Base-by-base conservation (phyloP, 2,797 vertebrate genomes). In the Chromis chromis region DNA sequence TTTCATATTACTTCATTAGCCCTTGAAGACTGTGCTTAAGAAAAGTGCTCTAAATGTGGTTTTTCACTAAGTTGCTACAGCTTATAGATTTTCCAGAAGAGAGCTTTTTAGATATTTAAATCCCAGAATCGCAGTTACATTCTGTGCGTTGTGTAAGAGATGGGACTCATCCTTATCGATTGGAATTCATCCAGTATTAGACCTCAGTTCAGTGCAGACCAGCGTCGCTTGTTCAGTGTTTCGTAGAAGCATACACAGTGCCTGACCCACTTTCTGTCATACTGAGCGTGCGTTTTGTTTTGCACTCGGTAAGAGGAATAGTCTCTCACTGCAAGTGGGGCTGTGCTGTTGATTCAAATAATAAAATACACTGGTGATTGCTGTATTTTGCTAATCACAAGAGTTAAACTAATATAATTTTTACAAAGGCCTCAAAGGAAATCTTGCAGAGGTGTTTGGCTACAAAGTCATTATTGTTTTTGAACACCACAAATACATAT, bases 251-350 rank as follows among this genome's bases (percentile, higher is more conserved):
- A 53, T 40, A 63, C 72, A 81, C 70, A 31, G 59, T 60, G 44
- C 33, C 73, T 90, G 90, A 90, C 88, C 88, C 79, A 91, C 42
- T 88, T 93, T 88, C 60, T 50, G 46, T 65, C 71, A 50, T 48
- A 68, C 44, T 69, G 53, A 63, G 68, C 57, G 78, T 79, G 68
- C 79, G 69, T 86, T 72, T 74, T 77, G 53, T 73, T 83, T 79
- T 74, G 54, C 61, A 60, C 64, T 50, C 7, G 58, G 27, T 36
- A 84, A 55, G 64, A 54, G 1, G 16, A 65, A 69, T 33, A 64
- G 50, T 9, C 54, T 78, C 40, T 65, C n/a, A 33, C 57, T 70
- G 16, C 33, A 76, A 65, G n/a, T 49, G 7, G 17, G n/a, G 13
- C 53, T 36, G 48, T 65, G 42, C 33, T 44, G n/a, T 24, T 54